These are phyloP conservation scores for Bagarius yarrelli DNA, from an alignment of 2,113 vertebrate species.

Conservation along the genomic window DNA sequence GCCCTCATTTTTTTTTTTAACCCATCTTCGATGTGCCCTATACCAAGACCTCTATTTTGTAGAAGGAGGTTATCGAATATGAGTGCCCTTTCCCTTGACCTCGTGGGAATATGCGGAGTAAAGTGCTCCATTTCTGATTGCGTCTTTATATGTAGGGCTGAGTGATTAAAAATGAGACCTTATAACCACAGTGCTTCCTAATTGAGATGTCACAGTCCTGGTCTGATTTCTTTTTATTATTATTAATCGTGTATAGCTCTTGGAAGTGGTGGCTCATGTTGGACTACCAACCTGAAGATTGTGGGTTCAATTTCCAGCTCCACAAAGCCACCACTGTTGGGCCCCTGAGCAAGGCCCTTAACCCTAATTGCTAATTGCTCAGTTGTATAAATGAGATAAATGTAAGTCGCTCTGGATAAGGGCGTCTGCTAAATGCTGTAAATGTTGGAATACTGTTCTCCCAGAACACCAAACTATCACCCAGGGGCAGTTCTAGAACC, in stretches of 20 bases:
- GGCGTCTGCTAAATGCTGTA: no score
- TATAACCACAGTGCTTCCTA: constrained; percentile 56
- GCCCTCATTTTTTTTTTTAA: constrained; percentile 70
- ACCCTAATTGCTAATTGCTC: no score
- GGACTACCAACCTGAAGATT: no score
- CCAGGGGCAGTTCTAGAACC: not conserved
- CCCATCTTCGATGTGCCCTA: constrained; percentile 56
- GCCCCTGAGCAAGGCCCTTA: no score
- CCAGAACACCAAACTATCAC: constrained; percentile 34
- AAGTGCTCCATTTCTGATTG: constrained; percentile 67
- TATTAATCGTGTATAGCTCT: not conserved
- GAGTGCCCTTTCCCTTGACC: constrained; percentile 59
- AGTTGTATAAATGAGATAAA: no score
- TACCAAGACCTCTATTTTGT: constrained; percentile 65
- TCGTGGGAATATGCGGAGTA: constrained; percentile 64
- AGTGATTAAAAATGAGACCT: constrained; percentile 69
- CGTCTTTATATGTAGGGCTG: constrained; percentile 70
- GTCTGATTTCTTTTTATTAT: not conserved
- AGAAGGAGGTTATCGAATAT: constrained; percentile 70
- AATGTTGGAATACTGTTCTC: not conserved
- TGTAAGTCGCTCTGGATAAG: no score
- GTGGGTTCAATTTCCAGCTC: no score
- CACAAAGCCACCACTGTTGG: no score
- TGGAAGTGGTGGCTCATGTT: no score
- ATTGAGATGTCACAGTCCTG: constrained; percentile 52